These are phyloP conservation scores for Micromys minutus DNA, from an alignment of 2,113 vertebrate species.

Conservation along the genomic window DNA sequence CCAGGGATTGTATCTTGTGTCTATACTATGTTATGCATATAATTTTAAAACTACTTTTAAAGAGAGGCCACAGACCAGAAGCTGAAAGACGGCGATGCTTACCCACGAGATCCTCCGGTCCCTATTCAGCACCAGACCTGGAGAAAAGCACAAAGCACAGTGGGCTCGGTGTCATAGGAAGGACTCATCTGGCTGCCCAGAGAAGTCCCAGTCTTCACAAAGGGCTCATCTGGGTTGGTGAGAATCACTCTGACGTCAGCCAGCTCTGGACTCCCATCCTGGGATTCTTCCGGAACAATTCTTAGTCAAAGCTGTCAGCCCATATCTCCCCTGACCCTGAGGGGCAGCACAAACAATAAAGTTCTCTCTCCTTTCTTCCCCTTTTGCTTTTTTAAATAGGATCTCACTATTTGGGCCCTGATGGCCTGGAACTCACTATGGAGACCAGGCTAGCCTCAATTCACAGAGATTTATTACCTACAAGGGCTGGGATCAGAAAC, in stretches of 20 bases:
- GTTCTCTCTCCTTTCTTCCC: not conserved
- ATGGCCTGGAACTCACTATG: not conserved
- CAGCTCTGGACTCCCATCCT: not conserved
- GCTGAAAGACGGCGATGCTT: not conserved
- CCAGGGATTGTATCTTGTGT: not conserved
- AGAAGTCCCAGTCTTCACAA: not conserved
- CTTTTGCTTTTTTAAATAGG: not conserved
- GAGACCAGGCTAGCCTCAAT: not conserved
- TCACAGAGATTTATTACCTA: not conserved
- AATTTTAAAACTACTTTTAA: not conserved
- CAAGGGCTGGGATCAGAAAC: not conserved
- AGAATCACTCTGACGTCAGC: not conserved
- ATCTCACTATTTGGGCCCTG: not conserved
- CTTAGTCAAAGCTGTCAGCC: not conserved
- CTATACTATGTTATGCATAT: accelerated
- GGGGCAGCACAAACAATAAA: not conserved
- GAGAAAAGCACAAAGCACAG: not conserved
- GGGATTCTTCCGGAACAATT: not conserved
- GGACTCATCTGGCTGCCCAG: not conserved
- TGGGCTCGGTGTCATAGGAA: not conserved
- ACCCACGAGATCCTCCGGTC: constrained; percentile 78
- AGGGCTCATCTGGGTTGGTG: not conserved
- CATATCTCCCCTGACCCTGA: not conserved
- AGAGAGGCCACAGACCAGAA: not conserved
- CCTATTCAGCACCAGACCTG: constrained; percentile 85